phyloP scores from a whole-genome alignment of 2,797 vertebrate genomes.

The Falco biarmicus region DNA sequence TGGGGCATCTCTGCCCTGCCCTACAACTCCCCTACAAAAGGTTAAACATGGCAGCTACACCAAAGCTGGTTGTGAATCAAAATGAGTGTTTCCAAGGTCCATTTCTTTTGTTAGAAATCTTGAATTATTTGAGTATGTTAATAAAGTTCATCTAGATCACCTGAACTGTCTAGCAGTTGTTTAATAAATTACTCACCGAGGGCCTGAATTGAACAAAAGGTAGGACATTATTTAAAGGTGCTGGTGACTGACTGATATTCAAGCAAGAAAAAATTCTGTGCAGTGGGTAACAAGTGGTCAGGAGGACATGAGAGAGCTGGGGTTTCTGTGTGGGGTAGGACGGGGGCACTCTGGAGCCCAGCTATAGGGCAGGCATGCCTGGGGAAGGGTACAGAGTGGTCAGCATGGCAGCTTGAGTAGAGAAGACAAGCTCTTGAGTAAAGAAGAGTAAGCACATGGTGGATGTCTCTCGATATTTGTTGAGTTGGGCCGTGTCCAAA shows the following conservation, averaged over 20 bases:
- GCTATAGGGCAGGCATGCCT: background rate
- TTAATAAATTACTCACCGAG: background rate
- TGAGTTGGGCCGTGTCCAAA: too few relatives aligned
- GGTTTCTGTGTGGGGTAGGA: background rate
- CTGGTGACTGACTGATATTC: background rate
- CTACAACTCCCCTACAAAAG: background rate
- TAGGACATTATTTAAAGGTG: background rate
- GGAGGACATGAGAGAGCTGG: background rate
- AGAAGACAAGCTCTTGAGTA: background rate
- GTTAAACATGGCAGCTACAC: background rate
- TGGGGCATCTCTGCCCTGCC: background rate
- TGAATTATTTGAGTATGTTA: background rate
- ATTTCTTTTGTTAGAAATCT: background rate
- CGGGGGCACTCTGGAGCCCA: background rate
- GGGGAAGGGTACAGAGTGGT: background rate
- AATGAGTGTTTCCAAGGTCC: background rate
- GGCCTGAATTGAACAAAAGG: background rate
- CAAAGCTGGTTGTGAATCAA: background rate
- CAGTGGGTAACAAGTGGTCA: background rate
- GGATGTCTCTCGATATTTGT: background rate
- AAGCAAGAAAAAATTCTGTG: background rate
- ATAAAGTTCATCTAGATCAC: background rate
- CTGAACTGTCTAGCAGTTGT: background rate
- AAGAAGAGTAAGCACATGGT: background rate
- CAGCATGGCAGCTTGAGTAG: background rate